These are phyloP conservation scores for Coenobita brevimanus DNA, from an alignment of 1,140 invertebrate species.

Conservation along the genomic window DNA sequence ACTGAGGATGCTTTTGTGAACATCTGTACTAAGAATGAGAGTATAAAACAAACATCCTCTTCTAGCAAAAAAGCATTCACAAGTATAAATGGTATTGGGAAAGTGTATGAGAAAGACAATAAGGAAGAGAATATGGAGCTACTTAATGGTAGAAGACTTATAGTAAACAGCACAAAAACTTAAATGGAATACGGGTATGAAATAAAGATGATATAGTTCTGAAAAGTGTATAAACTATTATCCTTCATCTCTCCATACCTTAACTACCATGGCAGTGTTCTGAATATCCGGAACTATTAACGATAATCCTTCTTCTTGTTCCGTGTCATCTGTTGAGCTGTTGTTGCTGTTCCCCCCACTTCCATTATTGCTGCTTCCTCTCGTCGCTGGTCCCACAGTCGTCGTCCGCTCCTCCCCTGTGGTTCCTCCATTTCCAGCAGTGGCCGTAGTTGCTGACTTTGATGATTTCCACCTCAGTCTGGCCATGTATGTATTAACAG, in stretches of 20 bases:
- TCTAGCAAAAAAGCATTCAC: too few relatives aligned
- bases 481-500: slow-evolving; percentile 92
- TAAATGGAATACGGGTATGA: too few relatives aligned
- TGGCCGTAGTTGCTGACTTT: slow-evolving; percentile 2
- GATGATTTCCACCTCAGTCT: slow-evolving; percentile 80
- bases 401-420: neutral
- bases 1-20: too few relatives aligned
- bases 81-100: too few relatives aligned
- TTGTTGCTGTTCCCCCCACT: slow-evolving; percentile 68
- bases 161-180: too few relatives aligned
- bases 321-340: slow-evolving; percentile 78
- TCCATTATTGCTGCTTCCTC: slow-evolving; percentile 71
- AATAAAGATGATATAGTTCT: too few relatives aligned
- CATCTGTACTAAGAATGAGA: too few relatives aligned
- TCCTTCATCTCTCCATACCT: slow-evolving; percentile 69
- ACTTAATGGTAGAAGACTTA: too few relatives aligned
- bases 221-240: too few relatives aligned
- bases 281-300: slow-evolving; percentile 92
- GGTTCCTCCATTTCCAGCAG: neutral
- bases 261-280: slow-evolving; percentile 83
- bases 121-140: too few relatives aligned
- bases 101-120: too few relatives aligned
- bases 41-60: too few relatives aligned
- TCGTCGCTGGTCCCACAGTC: slow-evolving; percentile 73
- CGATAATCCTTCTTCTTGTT: slow-evolving; percentile 90